Percentiles rank a stretch among this genome's conserved stretches.
Evolutionary conservation across 2,888 invertebrate species (phyloP).

Genomic region (Melanotus villosus): DNA sequence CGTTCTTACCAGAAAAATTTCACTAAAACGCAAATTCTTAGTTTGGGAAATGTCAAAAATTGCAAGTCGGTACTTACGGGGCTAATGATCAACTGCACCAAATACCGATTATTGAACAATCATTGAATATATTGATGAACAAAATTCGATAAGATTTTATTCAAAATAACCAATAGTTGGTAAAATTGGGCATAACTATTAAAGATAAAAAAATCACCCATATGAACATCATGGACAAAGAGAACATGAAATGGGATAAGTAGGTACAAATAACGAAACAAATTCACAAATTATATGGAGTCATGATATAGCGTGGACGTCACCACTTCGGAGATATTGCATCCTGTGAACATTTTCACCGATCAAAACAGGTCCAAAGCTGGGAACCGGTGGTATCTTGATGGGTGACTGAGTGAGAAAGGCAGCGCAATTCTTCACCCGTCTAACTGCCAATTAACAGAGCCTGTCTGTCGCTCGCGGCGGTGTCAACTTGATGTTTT

Average conservation of each 20-base stretch:
- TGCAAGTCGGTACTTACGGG: too few species aligned
- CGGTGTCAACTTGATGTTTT: conserved; percentile 45
- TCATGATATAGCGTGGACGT: conserved; percentile 24
- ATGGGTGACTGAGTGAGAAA: conserved; percentile 39
- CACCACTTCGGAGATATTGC: conserved; percentile 25
- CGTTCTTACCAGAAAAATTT: too few species aligned
- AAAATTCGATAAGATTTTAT: too few species aligned
- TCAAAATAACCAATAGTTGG: too few species aligned
- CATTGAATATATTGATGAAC: too few species aligned
- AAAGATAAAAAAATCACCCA: too few species aligned
- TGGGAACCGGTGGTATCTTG: conserved; percentile 30
- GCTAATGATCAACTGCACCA: too few species aligned
- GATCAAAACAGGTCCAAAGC: conserved; percentile 41
- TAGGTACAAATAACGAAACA: neutral
- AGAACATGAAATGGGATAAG: neutral
- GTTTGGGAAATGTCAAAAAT: too few species aligned
- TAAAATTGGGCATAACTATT: too few species aligned
- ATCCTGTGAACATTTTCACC: conserved; percentile 37
- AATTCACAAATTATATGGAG: conserved; percentile 13
- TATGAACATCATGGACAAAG: neutral
- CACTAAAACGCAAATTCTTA: too few species aligned
- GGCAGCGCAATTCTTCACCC: conserved; percentile 49
- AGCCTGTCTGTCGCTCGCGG: conserved; percentile 44
- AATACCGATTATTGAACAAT: too few species aligned
- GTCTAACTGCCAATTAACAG: conserved; percentile 53